phyloP scores from a whole-genome alignment of 2,797 vertebrate genomes.

The Falco biarmicus region DNA sequence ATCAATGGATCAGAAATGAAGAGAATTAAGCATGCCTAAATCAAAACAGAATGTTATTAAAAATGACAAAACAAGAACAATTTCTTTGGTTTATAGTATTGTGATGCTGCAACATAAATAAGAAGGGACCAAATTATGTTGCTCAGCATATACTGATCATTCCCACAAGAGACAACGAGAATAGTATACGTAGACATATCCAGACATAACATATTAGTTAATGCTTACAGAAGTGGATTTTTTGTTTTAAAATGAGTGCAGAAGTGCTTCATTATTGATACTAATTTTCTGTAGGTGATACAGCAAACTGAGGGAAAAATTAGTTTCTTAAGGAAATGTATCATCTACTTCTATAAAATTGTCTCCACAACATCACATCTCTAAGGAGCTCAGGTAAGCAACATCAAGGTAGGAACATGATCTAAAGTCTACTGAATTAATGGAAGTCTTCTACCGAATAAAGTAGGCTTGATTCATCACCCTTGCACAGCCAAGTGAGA shows the following conservation, averaged over 20 bases:
- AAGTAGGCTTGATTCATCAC: neutral
- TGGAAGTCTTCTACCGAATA: neutral
- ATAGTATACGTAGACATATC: neutral
- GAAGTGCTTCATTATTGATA: neutral
- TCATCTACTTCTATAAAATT: neutral
- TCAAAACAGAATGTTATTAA: slow-evolving; percentile 22
- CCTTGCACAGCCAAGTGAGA: neutral
- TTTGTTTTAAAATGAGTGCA: neutral
- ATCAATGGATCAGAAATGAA: slow-evolving; percentile 40
- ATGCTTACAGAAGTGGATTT: neutral
- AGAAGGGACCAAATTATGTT: neutral
- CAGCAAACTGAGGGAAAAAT: neutral
- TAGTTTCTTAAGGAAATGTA: neutral
- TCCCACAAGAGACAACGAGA: neutral
- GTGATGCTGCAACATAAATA: neutral
- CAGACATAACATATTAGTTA: neutral
- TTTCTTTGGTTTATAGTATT: neutral
- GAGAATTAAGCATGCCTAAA: slow-evolving; percentile 19
- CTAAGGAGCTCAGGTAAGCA: neutral
- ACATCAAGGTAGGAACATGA: neutral
- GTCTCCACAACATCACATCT: neutral
- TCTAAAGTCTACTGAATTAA: neutral
- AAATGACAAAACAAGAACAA: slow-evolving; percentile 6
- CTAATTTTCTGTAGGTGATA: neutral
- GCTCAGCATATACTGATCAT: neutral